Percentiles rank a stretch among this genome's conserved stretches.
These are phyloP conservation scores for Cotesia congregata DNA, from an alignment of 2,888 invertebrate genomes.

Conservation along the genomic window DNA sequence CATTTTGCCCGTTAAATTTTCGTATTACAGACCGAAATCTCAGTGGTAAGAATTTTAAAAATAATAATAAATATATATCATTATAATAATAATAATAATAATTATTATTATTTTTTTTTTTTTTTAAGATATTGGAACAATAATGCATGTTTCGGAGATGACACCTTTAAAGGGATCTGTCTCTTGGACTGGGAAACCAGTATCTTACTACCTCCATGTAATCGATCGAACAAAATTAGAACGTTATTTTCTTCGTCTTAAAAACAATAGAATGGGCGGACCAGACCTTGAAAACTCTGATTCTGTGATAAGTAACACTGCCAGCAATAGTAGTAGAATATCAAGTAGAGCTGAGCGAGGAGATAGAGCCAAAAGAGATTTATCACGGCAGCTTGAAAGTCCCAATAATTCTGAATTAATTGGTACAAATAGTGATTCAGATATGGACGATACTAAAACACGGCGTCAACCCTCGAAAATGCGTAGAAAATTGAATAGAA, in stretches of 20 bases:
- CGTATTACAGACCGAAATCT: constrained; percentile 97
- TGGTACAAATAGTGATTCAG: constrained; percentile 67
- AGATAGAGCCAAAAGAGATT: constrained; percentile 72
- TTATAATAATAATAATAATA: too few species aligned
- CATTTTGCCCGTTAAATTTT: constrained; percentile 98
- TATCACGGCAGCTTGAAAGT: constrained; percentile 72
- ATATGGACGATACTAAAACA: constrained; percentile 62
- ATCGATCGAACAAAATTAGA: constrained; percentile 98
- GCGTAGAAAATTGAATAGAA: constrained; percentile 63
- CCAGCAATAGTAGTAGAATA: constrained; percentile 67
- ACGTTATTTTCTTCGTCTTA: constrained; percentile 95
- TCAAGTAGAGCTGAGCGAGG: constrained; percentile 63
- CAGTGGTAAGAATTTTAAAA: constrained; percentile 75
- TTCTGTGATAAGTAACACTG: constrained; percentile 70
- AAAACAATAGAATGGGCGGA: constrained; percentile 75
- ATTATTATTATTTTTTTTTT: too few species aligned
- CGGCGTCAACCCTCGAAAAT: constrained; percentile 64
- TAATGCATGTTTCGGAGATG: constrained; percentile 98
- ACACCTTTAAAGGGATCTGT: constrained; percentile 95
- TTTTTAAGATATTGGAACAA: constrained; percentile 90
- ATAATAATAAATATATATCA: neutral
- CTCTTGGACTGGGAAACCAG: constrained; percentile 99
- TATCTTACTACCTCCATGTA: constrained; percentile 97
- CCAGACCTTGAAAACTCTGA: constrained; percentile 65
- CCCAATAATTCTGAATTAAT: constrained; percentile 68